Conservation (phyloP, 2,888 invertebrate species). For the Gastrophysa polygoni region DNA sequence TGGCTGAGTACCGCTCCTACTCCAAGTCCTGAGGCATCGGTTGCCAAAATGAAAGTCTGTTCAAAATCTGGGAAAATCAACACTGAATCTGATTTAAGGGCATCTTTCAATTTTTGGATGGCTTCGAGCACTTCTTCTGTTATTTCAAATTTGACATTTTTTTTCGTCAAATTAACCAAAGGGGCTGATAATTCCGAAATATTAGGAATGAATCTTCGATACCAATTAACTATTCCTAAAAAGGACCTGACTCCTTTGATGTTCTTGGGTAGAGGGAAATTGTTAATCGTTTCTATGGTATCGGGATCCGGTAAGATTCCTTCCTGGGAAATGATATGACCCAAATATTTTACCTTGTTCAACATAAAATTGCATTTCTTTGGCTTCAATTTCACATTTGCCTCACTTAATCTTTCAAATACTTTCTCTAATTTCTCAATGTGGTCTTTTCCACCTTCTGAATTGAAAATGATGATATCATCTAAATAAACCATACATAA, state of each 20-base stretch:
- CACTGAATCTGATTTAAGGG: too few species aligned
- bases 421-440: conserved; percentile 21
- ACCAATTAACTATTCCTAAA: too few species aligned
- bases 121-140: too few species aligned
- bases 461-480: conserved; percentile 20
- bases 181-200: too few species aligned
- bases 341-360: conserved; percentile 23
- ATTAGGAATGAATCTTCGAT: too few species aligned
- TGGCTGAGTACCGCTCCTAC: conserved; percentile 28
- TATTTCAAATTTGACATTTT: too few species aligned
- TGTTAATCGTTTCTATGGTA: too few species aligned
- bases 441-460: conserved; percentile 23
- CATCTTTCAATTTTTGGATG: too few species aligned
- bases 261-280: too few species aligned
- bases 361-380: conserved; percentile 23
- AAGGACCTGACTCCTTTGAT: too few species aligned
- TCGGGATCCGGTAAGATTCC: conserved; percentile 21
- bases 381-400: conserved; percentile 21
- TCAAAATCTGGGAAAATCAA: conserved; percentile 27
- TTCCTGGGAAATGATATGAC: conserved; percentile 20
- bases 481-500: conserved; percentile 25
- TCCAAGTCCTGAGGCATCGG: conserved; percentile 25
- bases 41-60: conserved; percentile 25
- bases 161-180: too few species aligned
- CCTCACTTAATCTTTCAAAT: conserved; percentile 16